Evolutionary conservation across 2,113 vertebrate genomes (phyloP).

Genomic region (Archocentrus centrarchus): DNA sequence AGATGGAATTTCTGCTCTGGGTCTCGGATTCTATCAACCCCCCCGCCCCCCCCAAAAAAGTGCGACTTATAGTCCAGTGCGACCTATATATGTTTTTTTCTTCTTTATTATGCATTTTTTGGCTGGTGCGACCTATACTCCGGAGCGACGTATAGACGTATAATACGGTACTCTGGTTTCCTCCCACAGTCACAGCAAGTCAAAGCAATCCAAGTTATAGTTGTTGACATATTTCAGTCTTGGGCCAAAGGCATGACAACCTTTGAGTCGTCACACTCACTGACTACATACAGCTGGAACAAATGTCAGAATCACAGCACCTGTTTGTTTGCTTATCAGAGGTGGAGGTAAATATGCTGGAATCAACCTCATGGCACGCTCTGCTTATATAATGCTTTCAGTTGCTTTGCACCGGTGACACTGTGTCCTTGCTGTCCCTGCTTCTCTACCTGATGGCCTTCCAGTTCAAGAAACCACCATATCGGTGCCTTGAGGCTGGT

Average conservation of each 20-base stretch:
- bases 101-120: too few relatives aligned
- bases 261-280: background rate
- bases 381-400: background rate
- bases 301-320: background rate
- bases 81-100: too few relatives aligned
- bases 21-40: too few relatives aligned
- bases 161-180: too few relatives aligned
- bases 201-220: background rate
- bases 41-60: too few relatives aligned
- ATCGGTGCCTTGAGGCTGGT: background rate
- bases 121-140: too few relatives aligned
- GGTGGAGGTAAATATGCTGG: constrained; percentile 1
- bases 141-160: too few relatives aligned
- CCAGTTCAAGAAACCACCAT: background rate
- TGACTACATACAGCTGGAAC: background rate
- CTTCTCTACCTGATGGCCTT: background rate
- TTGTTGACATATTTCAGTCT: background rate
- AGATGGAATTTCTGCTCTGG: too few relatives aligned
- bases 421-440: background rate
- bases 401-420: background rate
- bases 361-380: background rate
- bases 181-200: too few relatives aligned
- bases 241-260: background rate
- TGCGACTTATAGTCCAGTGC: too few relatives aligned
- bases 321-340: background rate